These are phyloP conservation scores for Oryctes rhinoceros DNA, from an alignment of 1,140 invertebrate genomes.

Conservation along the genomic window DNA sequence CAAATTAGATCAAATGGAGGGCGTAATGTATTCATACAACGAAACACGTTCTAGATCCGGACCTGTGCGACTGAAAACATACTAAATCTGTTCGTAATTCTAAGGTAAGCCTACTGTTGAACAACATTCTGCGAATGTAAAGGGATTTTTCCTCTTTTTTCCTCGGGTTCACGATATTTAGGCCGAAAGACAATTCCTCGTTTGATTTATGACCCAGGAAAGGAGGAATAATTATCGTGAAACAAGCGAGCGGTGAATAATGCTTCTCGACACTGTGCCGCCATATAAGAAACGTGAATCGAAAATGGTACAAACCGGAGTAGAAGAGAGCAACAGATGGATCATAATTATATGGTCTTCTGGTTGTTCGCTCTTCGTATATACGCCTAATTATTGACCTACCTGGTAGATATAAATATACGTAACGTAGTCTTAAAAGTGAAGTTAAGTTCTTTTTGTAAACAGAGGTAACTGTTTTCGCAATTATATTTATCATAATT, in stretches of 20 bases:
- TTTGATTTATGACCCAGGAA: conserved; percentile 21
- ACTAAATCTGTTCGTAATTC: conserved; percentile 18
- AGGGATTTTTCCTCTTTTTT: conserved; percentile 1
- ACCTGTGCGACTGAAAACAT: not conserved
- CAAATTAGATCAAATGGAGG: no score
- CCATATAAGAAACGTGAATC: conserved; percentile 5
- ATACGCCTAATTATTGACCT: conserved; percentile 18
- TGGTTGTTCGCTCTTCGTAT: not conserved
- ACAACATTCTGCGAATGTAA: not conserved
- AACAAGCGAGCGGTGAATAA: not conserved
- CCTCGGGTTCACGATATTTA: not conserved
- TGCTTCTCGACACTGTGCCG: not conserved
- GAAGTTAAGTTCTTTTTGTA: no score
- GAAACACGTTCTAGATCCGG: not conserved
- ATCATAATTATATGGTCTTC: conserved; percentile 5
- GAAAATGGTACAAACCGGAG: not conserved
- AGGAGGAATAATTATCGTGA: conserved; percentile 10
- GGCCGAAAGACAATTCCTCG: not conserved
- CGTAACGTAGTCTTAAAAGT: not conserved
- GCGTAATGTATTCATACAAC: no score
- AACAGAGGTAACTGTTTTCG: no score
- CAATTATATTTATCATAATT: no score
- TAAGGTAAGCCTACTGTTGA: not conserved
- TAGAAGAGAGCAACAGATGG: conserved; percentile 17
- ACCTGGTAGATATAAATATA: not conserved